Base-by-base conservation (phyloP, 2,797 vertebrate species). In the Esox masquinongy region DNA sequence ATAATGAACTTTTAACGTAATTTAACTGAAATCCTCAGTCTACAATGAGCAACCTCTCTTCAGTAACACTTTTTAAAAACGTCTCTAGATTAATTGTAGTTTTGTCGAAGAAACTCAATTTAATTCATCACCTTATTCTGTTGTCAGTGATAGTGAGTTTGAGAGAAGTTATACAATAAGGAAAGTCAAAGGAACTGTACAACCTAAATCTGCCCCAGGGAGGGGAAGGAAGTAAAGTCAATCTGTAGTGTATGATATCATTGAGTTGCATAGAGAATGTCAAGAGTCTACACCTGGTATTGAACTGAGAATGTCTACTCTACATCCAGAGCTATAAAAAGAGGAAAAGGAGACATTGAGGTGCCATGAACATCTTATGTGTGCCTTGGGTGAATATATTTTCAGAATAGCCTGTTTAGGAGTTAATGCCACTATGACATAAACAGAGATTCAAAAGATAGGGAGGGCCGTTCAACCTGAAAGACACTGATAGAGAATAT, bases 161-260 rank as follows among this genome's bases (percentile, higher is more conserved):
- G 56, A 24, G 22, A 61, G 53, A 56, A n/a, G 56, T 61, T 61
- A 61, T 22, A 12, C 24, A 61, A 59, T 59, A 3, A 59, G n/a
- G 56, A 59, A 59, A 0, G 22, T 14, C 22, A 19, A 22, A 59
- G 22, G 22, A 26, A 61, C 56, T 61, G 56, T n/a, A 61, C 22
- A 61, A 61, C 3, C 56, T 12, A 4, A 61, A 61, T 61, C 56
- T 61, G n/a, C 56, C 56, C 56, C 22, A 61, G 22, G 56, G 56
- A 61, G 56, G 22, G 56, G 22, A 24, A 61, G 56, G 56, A 61
- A 26, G 22, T 22, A 24, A 24, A 29, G 63, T 64, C 61, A 50
- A 24, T 70, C 24, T 70, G 68, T 50, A 34, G 6, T 24, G 14
- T 34, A 66, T 69, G 68, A 69, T 47, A 70, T 70, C 68, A 70